These are phyloP conservation scores for Pelusios castaneus DNA, from an alignment of 2,113 vertebrate species.

Conservation along the genomic window DNA sequence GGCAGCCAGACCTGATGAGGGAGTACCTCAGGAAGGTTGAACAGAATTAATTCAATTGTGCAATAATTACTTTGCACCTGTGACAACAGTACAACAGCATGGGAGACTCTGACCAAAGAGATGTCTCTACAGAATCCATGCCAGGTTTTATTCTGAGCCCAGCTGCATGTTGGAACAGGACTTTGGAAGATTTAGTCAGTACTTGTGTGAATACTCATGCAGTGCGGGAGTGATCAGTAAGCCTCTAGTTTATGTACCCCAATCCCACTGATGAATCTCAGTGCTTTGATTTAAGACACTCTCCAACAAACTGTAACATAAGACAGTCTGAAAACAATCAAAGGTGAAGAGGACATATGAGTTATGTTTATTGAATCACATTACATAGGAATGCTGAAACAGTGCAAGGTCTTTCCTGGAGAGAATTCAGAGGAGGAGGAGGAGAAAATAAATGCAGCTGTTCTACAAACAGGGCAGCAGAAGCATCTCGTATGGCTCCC, in stretches of 20 bases:
- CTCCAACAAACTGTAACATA: not conserved
- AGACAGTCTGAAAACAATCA: not conserved
- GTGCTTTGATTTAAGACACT: slow-evolving; percentile 13
- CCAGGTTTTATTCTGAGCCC: not conserved
- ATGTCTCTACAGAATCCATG: no score
- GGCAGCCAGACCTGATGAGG: not conserved
- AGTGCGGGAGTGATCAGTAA: accelerated
- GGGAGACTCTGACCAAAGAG: not conserved
- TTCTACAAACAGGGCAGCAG: not conserved
- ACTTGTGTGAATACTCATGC: accelerated
- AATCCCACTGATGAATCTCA: not conserved
- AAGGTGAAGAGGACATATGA: not conserved
- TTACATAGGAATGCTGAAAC: not conserved
- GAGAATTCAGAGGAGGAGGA: not conserved
- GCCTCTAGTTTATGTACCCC: not conserved
- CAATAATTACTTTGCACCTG: not conserved
- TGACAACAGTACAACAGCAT: not conserved
- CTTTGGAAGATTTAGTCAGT: not conserved
- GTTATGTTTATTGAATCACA: not conserved
- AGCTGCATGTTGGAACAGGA: not conserved
- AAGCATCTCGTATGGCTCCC: not conserved
- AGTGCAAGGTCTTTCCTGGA: not conserved
- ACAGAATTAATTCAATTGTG: accelerated
- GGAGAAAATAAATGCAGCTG: not conserved
- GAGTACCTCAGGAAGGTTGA: not conserved